Evolutionary conservation across 2,888 invertebrate species (phyloP).

Genomic region (Barypeithes pellucidus): DNA sequence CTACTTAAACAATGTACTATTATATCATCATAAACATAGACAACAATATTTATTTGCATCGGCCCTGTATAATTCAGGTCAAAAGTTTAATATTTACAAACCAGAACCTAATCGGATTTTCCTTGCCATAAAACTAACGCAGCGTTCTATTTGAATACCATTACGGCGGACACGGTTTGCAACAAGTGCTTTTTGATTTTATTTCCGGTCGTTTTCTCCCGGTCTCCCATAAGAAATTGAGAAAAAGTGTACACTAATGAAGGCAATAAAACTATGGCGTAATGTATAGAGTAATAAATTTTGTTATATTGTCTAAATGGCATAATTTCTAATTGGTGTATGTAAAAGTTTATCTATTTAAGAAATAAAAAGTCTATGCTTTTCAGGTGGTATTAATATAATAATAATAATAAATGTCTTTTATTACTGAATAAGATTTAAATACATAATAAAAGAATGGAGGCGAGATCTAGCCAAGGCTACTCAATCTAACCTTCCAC

Average conservation of each 20-base stretch:
- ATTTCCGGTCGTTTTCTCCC: slow-evolving; percentile 21
- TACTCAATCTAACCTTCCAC: too few relatives aligned
- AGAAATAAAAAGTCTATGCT: too few relatives aligned
- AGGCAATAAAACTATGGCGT: background rate
- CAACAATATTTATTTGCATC: background rate
- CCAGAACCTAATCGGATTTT: slow-evolving; percentile 4
- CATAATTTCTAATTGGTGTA: too few relatives aligned
- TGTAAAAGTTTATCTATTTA: too few relatives aligned
- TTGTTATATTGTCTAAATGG: too few relatives aligned
- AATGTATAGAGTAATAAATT: background rate
- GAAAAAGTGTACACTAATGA: slow-evolving; percentile 11
- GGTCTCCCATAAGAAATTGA: slow-evolving; percentile 16
- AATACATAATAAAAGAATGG: too few relatives aligned
- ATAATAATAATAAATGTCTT: too few relatives aligned
- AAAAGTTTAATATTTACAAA: slow-evolving; percentile 20
- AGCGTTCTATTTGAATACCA: slow-evolving; percentile 31
- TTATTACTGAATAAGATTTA: too few relatives aligned
- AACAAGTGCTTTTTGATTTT: slow-evolving; percentile 29
- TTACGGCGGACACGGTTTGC: slow-evolving; percentile 27
- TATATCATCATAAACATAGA: too few relatives aligned
- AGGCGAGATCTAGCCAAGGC: too few relatives aligned
- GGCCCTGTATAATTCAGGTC: background rate
- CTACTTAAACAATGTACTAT: too few relatives aligned
- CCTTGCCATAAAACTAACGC: slow-evolving; percentile 21
- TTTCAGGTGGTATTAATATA: too few relatives aligned